phyloP scores from a whole-genome alignment of 2,113 vertebrate genomes.

The Epinephelus moara region DNA sequence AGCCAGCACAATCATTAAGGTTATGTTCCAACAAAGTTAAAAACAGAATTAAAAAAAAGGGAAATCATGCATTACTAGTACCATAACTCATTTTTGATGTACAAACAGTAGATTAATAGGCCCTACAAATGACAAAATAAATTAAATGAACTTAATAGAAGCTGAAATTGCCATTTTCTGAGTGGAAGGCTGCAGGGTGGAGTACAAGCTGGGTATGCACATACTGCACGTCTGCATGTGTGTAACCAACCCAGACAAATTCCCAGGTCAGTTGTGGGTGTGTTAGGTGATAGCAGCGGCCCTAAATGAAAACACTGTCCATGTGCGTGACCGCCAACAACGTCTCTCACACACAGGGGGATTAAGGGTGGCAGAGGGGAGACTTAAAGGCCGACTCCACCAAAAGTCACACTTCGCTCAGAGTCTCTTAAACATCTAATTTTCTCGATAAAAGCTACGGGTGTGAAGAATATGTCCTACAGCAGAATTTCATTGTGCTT shows the following conservation, averaged over 20 bases:
- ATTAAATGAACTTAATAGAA: background rate
- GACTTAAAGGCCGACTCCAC: constrained; percentile 55
- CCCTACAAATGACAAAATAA: constrained; percentile 4
- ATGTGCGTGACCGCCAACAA: constrained; percentile 63
- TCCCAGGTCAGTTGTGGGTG: constrained; percentile 62
- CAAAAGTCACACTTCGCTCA: constrained; percentile 59
- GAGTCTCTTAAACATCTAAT: constrained; percentile 20
- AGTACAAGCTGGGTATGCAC: background rate
- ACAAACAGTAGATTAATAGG: background rate
- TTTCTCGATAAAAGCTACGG: constrained; percentile 21
- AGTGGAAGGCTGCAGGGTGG: constrained; percentile 14
- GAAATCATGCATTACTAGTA: background rate
- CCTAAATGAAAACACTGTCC: constrained; percentile 72
- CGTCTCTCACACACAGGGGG: constrained; percentile 55
- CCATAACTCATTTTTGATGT: background rate
- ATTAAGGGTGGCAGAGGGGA: constrained; percentile 54
- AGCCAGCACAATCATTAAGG: background rate
- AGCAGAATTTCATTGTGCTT: constrained; percentile 18
- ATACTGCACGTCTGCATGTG: constrained; percentile 17
- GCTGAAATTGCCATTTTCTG: constrained; percentile 18
- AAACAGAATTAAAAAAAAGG: background rate
- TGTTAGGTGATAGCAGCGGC: constrained; percentile 51
- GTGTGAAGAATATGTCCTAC: constrained; percentile 33
- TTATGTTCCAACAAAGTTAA: background rate
- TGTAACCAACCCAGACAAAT: constrained; percentile 50